Evolutionary conservation across 2,113 vertebrate genomes (phyloP).

Genomic region (Odontophorus gujanensis): DNA sequence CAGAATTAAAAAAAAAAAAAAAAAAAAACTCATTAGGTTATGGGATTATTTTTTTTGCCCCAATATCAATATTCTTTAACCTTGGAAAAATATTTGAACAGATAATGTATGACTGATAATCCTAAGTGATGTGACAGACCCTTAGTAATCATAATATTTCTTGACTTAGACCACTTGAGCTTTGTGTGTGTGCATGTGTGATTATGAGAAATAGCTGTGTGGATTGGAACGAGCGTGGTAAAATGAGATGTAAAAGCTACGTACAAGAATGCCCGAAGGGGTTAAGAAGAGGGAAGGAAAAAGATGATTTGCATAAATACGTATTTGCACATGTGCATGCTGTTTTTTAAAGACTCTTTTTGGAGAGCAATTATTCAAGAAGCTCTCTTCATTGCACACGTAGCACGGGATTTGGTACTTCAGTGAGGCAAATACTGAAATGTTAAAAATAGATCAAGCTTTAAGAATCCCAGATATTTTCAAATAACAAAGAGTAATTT

Average conservation of each 20-base stretch:
- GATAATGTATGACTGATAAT: background rate
- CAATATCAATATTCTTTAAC: background rate
- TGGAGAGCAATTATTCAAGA: background rate
- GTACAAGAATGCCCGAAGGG: background rate
- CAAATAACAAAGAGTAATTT: constrained; percentile 87
- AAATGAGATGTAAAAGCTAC: background rate
- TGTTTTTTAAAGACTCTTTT: background rate
- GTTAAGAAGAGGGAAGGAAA: background rate
- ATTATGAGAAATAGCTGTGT: background rate
- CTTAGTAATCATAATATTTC: background rate
- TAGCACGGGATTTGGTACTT: background rate
- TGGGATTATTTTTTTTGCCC: background rate
- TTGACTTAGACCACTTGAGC: background rate
- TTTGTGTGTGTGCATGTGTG: background rate
- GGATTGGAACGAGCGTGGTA: background rate
- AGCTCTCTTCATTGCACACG: background rate
- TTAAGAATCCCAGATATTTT: constrained; percentile 89
- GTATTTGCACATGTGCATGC: fast-evolving
- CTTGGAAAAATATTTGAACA: background rate
- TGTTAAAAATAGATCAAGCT: constrained; percentile 86
- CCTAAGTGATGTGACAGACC: background rate
- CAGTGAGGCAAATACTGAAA: constrained; percentile 60
- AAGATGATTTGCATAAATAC: background rate
- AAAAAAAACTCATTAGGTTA: background rate
- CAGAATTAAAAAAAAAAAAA: background rate